Percentiles rank a stretch among this genome's conserved stretches.
Conservation (phyloP, 2,797 vertebrate genomes). For the Sciaenops ocellatus region DNA sequence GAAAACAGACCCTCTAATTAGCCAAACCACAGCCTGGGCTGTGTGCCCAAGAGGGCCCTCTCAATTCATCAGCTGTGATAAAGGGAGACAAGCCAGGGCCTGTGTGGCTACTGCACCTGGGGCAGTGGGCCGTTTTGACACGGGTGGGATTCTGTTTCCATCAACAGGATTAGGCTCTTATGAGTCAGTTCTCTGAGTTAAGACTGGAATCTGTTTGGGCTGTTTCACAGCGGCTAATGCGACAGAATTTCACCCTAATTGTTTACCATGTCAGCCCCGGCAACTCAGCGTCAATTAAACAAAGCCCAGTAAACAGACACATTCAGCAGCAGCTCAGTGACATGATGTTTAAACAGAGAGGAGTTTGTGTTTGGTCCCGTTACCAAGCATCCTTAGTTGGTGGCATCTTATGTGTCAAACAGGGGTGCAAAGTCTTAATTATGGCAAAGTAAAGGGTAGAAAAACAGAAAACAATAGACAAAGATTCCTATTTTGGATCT, state of each 20-base stretch:
- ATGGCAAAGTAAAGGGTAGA: slow-evolving; percentile 42
- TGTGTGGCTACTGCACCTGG: slow-evolving; percentile 83
- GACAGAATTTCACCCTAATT: slow-evolving; percentile 81
- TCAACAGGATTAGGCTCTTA: slow-evolving; percentile 85
- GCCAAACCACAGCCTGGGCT: slow-evolving; percentile 78
- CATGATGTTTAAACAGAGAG: slow-evolving; percentile 67
- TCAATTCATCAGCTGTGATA: slow-evolving; percentile 79
- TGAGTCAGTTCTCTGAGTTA: slow-evolving; percentile 81
- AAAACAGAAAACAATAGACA: slow-evolving; percentile 55
- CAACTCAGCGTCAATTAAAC: slow-evolving; percentile 79
- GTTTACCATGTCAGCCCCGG: slow-evolving; percentile 72
- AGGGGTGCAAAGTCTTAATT: slow-evolving; percentile 62
- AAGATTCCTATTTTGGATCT: slow-evolving; percentile 45
- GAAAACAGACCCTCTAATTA: slow-evolving; percentile 83
- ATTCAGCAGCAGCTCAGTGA: slow-evolving; percentile 69
- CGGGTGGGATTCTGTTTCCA: slow-evolving; percentile 87
- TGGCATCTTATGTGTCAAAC: slow-evolving; percentile 65
- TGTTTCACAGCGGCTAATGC: slow-evolving; percentile 79
- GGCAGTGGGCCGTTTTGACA: slow-evolving; percentile 77
- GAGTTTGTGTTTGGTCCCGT: slow-evolving; percentile 60
- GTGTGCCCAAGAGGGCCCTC: slow-evolving; percentile 79
- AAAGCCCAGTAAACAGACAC: slow-evolving; percentile 77
- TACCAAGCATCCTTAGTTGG: slow-evolving; percentile 65
- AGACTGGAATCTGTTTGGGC: slow-evolving; percentile 82
- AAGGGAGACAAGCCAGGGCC: slow-evolving; percentile 78